phyloP scores from a whole-genome alignment of 2,797 vertebrate species.

The Sebastes miniatus region DNA sequence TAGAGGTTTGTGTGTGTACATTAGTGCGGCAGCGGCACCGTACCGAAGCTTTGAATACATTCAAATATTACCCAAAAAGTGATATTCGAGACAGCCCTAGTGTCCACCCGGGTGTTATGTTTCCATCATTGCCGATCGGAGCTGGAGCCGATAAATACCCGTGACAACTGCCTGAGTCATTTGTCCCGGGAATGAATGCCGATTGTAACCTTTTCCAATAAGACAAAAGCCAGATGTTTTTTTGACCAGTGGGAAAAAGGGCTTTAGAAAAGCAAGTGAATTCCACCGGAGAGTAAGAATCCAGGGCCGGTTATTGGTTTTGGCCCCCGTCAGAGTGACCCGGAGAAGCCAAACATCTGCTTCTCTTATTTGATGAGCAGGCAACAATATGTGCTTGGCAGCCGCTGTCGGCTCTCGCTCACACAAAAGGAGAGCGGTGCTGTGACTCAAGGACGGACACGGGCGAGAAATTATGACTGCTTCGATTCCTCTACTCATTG shows the following conservation, averaged over 20 bases:
- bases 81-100: too few relatives aligned
- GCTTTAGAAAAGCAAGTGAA: constrained; percentile 15
- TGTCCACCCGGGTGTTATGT: too few relatives aligned
- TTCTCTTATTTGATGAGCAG: constrained; percentile 52
- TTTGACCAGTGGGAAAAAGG: background rate
- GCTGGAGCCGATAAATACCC: too few relatives aligned
- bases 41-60: too few relatives aligned
- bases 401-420: background rate
- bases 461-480: constrained; percentile 47
- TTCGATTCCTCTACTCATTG: constrained; percentile 62
- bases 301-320: constrained; percentile 42
- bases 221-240: background rate
- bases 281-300: constrained; percentile 39
- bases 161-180: too few relatives aligned
- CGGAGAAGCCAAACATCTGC: constrained; percentile 58
- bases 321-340: constrained; percentile 35
- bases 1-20: too few relatives aligned
- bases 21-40: too few relatives aligned
- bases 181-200: too few relatives aligned
- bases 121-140: too few relatives aligned
- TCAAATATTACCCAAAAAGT: too few relatives aligned
- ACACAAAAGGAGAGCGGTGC: constrained; percentile 29
- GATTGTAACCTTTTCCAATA: too few relatives aligned
- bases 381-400: constrained; percentile 45
- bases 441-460: constrained; percentile 53